Percentiles rank a stretch among this genome's conserved stretches.
phyloP scores from a whole-genome alignment of 2,888 invertebrate genomes.

The Isotomurus palustris region DNA sequence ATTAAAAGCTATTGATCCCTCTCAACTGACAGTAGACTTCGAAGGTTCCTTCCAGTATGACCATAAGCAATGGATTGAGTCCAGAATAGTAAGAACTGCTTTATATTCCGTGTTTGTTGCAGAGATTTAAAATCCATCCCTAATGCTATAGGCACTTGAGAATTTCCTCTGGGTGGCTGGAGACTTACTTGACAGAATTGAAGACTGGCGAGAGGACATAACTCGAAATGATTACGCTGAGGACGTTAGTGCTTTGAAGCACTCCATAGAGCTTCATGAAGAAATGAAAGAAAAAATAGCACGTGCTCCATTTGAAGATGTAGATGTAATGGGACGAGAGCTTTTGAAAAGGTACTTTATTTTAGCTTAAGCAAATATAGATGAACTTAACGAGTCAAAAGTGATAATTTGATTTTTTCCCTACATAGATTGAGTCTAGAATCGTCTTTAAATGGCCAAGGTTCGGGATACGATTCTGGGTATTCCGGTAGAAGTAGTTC shows the following conservation, averaged over 20 bases:
- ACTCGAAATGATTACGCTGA: constrained; percentile 91
- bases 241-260: constrained; percentile 86
- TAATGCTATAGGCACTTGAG: constrained; percentile 67
- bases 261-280: constrained; percentile 86
- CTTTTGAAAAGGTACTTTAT: constrained; percentile 58
- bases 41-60: constrained; percentile 92
- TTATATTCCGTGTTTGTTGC: not conserved
- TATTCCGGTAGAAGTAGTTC: constrained; percentile 66
- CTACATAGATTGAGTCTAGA: constrained; percentile 53
- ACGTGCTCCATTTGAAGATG: constrained; percentile 88
- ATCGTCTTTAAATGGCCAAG: constrained; percentile 45
- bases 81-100: constrained; percentile 69
- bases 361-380: constrained; percentile 10
- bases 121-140: not conserved
- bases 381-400: not conserved
- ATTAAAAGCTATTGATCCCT: constrained; percentile 84
- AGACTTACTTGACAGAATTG: constrained; percentile 84
- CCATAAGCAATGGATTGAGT: constrained; percentile 95
- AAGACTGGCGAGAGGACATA: constrained; percentile 88
- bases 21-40: constrained; percentile 87
- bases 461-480: constrained; percentile 64
- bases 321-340: constrained; percentile 79
- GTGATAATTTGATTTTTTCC: constrained; percentile 2
- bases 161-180: constrained; percentile 94
- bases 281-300: constrained; percentile 90